These are phyloP conservation scores for Heliconius hortense DNA, from an alignment of 2,888 invertebrate genomes.

Conservation along the genomic window DNA sequence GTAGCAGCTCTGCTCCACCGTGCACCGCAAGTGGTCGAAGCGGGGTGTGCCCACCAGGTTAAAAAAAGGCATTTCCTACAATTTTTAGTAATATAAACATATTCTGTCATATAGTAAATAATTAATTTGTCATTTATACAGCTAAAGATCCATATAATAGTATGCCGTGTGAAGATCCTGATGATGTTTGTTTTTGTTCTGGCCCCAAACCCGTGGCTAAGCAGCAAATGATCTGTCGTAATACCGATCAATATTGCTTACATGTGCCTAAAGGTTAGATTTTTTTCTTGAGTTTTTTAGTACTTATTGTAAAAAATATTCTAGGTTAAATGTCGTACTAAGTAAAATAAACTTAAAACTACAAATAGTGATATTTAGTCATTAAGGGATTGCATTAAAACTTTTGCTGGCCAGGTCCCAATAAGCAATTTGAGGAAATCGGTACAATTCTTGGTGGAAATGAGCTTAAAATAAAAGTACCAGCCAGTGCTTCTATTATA, in stretches of 20 bases:
- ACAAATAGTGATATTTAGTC: constrained; percentile 46
- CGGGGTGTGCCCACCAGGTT: constrained; percentile 62
- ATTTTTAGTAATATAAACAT: too few relatives aligned
- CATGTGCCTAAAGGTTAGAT: constrained; percentile 75
- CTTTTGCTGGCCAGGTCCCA: constrained; percentile 77
- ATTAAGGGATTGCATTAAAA: constrained; percentile 49
- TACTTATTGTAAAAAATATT: background rate
- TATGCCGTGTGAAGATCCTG: constrained; percentile 68
- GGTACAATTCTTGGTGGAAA: constrained; percentile 70
- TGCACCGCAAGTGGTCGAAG: constrained; percentile 44
- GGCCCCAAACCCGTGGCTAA: constrained; percentile 60
- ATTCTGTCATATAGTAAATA: background rate
- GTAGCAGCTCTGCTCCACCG: constrained; percentile 45
- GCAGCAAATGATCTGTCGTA: constrained; percentile 65
- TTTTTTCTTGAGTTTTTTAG: constrained; percentile 1
- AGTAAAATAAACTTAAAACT: constrained; percentile 34
- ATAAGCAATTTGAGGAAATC: constrained; percentile 75
- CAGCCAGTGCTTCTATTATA: constrained; percentile 66
- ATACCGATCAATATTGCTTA: constrained; percentile 72
- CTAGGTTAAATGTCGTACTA: background rate
- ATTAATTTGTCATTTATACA: constrained; percentile 37
- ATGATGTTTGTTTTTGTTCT: constrained; percentile 70
- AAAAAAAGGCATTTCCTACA: background rate
- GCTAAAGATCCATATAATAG: constrained; percentile 63
- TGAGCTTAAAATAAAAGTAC: constrained; percentile 76